Evolutionary conservation across 2,113 vertebrate genomes (phyloP).

Genomic region (Corynorhinus townsendii): DNA sequence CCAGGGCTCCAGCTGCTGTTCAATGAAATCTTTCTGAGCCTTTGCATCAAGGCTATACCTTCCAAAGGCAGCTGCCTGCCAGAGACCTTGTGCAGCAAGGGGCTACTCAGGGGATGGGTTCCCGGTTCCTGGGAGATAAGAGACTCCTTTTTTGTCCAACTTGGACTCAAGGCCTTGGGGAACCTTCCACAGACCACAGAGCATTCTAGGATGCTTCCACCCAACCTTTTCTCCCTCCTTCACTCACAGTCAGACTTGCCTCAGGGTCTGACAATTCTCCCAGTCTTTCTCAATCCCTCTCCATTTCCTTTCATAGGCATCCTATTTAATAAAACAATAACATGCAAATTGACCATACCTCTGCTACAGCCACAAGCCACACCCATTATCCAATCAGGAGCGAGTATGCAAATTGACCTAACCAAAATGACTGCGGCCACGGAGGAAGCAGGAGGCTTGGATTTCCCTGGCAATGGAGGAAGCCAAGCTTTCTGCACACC

Average conservation of each 20-base stretch:
- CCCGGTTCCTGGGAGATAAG: background rate
- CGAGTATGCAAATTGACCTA: too few species aligned
- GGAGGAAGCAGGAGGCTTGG: too few species aligned
- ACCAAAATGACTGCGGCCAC: too few species aligned
- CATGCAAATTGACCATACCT: too few species aligned
- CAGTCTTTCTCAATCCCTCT: background rate
- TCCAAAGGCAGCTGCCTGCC: background rate
- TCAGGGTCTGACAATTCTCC: background rate
- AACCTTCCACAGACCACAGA: background rate
- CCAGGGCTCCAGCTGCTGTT: background rate
- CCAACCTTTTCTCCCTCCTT: background rate
- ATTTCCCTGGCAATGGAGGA: too few species aligned
- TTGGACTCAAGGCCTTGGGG: background rate
- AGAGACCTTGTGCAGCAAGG: background rate
- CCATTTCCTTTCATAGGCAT: background rate
- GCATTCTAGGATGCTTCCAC: background rate
- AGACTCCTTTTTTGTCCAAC: background rate
- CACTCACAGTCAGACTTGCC: background rate
- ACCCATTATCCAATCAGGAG: too few species aligned
- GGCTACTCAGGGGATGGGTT: background rate
- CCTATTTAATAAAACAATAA: too few species aligned
- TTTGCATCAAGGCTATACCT: background rate
- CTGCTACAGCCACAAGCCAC: too few species aligned
- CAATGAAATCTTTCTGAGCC: background rate
- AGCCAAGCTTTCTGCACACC: too few species aligned